phyloP scores from a whole-genome alignment of 2,888 invertebrate genomes.

The Noctua janthe region DNA sequence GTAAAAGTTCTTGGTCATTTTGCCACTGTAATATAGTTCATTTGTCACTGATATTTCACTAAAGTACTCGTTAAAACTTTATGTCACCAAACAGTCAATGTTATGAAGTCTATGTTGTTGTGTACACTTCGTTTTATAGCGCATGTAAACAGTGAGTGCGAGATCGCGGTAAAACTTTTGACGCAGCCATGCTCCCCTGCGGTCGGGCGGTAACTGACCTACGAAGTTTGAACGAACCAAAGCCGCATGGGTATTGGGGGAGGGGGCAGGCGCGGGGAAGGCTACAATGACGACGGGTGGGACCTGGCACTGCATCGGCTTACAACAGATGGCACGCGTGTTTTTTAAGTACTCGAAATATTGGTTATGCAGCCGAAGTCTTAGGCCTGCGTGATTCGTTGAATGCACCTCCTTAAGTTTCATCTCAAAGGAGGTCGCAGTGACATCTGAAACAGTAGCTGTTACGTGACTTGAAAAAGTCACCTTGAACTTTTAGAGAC shows the following conservation, averaged over 20 bases:
- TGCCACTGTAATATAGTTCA: slow-evolving; percentile 85
- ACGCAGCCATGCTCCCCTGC: slow-evolving; percentile 90
- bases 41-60: slow-evolving; percentile 85
- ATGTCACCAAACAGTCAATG: slow-evolving; percentile 80
- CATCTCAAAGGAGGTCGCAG: slow-evolving; percentile 88
- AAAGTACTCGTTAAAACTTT: slow-evolving; percentile 78
- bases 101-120: slow-evolving; percentile 80
- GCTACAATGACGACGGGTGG: slow-evolving; percentile 83
- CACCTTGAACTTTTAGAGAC: slow-evolving; percentile 23
- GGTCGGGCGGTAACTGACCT: slow-evolving; percentile 91
- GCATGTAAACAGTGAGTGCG: slow-evolving; percentile 89
- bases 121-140: slow-evolving; percentile 83
- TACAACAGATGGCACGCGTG: slow-evolving; percentile 90
- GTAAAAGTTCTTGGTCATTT: slow-evolving; percentile 86
- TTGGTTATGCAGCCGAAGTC: slow-evolving; percentile 87
- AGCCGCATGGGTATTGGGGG: slow-evolving; percentile 87
- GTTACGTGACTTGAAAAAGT: slow-evolving; percentile 51
- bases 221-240: slow-evolving; percentile 91
- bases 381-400: slow-evolving; percentile 87
- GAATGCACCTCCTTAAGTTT: slow-evolving; percentile 84
- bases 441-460: slow-evolving; percentile 77
- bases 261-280: slow-evolving; percentile 78
- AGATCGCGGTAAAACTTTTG: slow-evolving; percentile 88
- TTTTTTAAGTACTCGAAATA: slow-evolving; percentile 88
- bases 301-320: slow-evolving; percentile 87